phyloP scores from a whole-genome alignment of 2,888 invertebrate genomes.

The Ormyrus rosae region DNA sequence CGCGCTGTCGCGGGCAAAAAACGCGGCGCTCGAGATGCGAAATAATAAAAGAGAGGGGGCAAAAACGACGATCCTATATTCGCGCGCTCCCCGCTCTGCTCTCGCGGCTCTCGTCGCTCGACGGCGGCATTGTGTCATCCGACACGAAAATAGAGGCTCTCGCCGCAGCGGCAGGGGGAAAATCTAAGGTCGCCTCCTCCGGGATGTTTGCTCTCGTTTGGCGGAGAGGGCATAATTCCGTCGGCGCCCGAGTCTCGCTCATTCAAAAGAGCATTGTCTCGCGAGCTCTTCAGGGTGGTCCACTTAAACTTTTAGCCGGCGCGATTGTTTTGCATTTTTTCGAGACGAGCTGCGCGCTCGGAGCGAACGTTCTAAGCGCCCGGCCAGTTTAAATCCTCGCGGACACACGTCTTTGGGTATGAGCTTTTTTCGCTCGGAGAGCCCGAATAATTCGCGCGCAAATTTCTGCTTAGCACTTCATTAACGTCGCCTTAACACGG shows the following conservation, averaged over 20 bases:
- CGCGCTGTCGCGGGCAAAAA: slow-evolving; percentile 42
- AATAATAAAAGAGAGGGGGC: neutral
- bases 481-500: slow-evolving; percentile 9
- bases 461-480: slow-evolving; percentile 14
- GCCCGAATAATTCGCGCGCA: neutral
- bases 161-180: neutral
- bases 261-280: slow-evolving; percentile 49
- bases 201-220: slow-evolving; percentile 21
- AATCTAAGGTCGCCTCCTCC: neutral
- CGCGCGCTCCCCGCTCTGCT: neutral
- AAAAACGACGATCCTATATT: slow-evolving; percentile 27
- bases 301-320: slow-evolving; percentile 38
- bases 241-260: slow-evolving; percentile 29
- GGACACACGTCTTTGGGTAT: neutral
- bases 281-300: slow-evolving; percentile 41
- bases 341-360: neutral
- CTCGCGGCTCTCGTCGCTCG: slow-evolving; percentile 16
- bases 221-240: slow-evolving; percentile 38
- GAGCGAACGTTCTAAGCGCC: neutral
- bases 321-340: slow-evolving; percentile 40
- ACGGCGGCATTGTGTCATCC: slow-evolving; percentile 49
- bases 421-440: neutral
- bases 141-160: slow-evolving; percentile 44
- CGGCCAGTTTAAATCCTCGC: slow-evolving; percentile 1
- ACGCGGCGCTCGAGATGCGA: neutral